Percentiles rank a stretch among this genome's conserved stretches.
phyloP scores from a whole-genome alignment of 1,140 invertebrate species.

The Atopsyche davidsoni region DNA sequence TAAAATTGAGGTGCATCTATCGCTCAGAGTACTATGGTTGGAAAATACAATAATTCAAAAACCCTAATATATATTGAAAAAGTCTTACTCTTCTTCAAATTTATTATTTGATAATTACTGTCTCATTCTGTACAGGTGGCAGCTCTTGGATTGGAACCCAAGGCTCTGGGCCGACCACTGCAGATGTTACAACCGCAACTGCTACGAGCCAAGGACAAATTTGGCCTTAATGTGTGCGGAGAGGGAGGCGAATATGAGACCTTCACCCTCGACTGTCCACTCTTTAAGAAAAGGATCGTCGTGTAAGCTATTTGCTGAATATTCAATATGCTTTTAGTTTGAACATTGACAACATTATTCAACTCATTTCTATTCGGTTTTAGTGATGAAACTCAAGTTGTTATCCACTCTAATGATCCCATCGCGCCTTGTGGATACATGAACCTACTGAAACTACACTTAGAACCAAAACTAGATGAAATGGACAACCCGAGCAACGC shows the following conservation, averaged over 20 bases:
- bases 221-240: constrained; percentile 95
- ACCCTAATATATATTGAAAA: too few species aligned
- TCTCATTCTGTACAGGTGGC: constrained; percentile 60
- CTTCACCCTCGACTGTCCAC: constrained; percentile 92
- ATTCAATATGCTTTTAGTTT: constrained; percentile 3
- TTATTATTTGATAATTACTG: too few species aligned
- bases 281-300: constrained; percentile 85
- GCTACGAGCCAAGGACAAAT: constrained; percentile 84
- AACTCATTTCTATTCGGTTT: constrained; percentile 36
- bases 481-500: constrained; percentile 32
- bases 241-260: constrained; percentile 99
- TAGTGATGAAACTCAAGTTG: constrained; percentile 82
- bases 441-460: constrained; percentile 74
- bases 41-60: too few species aligned
- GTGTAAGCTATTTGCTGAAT: constrained; percentile 65
- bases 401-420: constrained; percentile 84
- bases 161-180: constrained; percentile 85
- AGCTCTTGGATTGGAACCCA: constrained; percentile 80
- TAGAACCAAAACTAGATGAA: constrained; percentile 48
- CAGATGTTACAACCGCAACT: constrained; percentile 80
- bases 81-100: too few species aligned
- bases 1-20: too few species aligned
- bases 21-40: too few species aligned
- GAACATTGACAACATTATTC: constrained; percentile 20
- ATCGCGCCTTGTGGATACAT: constrained; percentile 91